Base-by-base conservation (phyloP, 2,113 vertebrate genomes). In the Pardalotus punctatus region DNA sequence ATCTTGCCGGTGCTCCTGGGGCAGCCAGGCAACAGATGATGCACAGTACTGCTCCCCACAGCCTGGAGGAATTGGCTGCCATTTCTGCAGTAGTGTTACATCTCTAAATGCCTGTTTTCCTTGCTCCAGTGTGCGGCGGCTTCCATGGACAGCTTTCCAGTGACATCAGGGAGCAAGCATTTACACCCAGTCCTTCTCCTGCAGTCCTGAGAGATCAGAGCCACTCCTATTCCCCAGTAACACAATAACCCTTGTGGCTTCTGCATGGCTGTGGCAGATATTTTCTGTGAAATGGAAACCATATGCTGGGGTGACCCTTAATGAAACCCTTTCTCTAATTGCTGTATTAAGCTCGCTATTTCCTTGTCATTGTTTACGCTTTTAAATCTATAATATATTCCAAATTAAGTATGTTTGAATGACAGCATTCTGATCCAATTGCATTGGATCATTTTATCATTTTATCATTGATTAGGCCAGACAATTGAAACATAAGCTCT, bases 391-490 rank as follows among this genome's bases (percentile, higher is more conserved):
- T 53, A 83, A 96, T 94, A 67, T 94, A 93, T 96, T 96, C 95
- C 84, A 94, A 96, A 95, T 96, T 93, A 93, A 87, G 91, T 65
- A 82, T 17, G 23, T 97, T 96, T 96, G 92, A 97, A 80, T 93
- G 95, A 27, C 92, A 95, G 90, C 81, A 80, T 96, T 95, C 91
- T 94, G 92, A 78, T 83, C 89, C 86, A 79, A 96, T 97, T 96
- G 94, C 12, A 62, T n/a, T n/a, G n/a, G n/a, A n/a, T n/a, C n/a
- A n/a, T n/a, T n/a, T n/a, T n/a, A n/a, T n/a, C 70, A 88, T 73
- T 90, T 94, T 76, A 71, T 90, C 79, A 94, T 71, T 96, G 96
- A 97, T 97, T 95, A 91, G 89, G 73, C 54, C 70, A 91, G 89
- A 93, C 89, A 91, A 86, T 81, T 60, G 88, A 91, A 96, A 92